phyloP scores from a whole-genome alignment of 2,113 vertebrate genomes.

The Macrotis lagotis region DNA sequence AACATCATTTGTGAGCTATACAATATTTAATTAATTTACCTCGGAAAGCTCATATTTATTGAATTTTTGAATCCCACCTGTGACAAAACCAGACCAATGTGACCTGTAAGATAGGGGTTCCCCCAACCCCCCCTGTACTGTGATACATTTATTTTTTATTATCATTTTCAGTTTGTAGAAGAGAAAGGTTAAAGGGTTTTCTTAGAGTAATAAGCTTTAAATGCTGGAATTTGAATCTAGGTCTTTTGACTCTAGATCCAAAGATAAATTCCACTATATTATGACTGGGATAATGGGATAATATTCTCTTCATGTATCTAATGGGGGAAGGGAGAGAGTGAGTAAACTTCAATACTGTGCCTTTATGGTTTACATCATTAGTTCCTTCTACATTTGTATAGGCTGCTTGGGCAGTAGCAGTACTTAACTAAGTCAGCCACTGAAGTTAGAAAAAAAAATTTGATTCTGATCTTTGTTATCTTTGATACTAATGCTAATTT shows the following conservation, averaged over 20 bases:
- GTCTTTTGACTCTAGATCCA: neutral
- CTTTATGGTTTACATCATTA: neutral
- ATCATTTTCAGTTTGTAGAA: neutral
- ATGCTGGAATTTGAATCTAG: neutral
- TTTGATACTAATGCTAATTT: constrained; percentile 56
- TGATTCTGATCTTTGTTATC: neutral
- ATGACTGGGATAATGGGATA: neutral
- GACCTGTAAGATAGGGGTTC: too few relatives aligned
- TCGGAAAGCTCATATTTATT: too few relatives aligned
- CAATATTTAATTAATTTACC: too few relatives aligned
- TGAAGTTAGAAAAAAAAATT: neutral
- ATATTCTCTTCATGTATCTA: neutral
- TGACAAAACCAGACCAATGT: too few relatives aligned
- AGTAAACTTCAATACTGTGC: neutral
- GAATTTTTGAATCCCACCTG: too few relatives aligned
- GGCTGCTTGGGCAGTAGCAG: neutral
- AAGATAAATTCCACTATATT: neutral
- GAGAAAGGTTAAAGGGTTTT: neutral
- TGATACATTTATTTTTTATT: neutral
- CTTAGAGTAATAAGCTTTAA: neutral
- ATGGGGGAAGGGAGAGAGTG: neutral
- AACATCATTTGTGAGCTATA: too few relatives aligned
- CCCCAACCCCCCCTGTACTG: too few relatives aligned
- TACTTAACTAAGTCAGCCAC: neutral
- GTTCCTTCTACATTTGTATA: neutral